These are phyloP conservation scores for Orchestes rusci DNA, from an alignment of 2,888 invertebrate species.

Conservation along the genomic window DNA sequence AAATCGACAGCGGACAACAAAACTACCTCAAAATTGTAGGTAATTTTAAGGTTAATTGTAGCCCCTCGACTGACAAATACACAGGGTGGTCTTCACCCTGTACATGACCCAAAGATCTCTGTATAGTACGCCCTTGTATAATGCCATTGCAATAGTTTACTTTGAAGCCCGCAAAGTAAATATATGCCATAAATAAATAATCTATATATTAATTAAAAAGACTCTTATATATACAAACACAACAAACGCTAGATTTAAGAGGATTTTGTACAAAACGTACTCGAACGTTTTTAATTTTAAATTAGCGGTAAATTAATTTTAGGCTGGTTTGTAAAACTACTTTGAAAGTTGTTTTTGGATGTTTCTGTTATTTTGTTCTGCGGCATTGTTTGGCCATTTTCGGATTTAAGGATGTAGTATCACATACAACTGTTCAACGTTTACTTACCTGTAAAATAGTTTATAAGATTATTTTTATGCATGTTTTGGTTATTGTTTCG, in stretches of 20 bases:
- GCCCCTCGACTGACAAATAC: slow-evolving; percentile 10
- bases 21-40: slow-evolving; percentile 19
- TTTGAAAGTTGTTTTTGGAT: slow-evolving; percentile 4
- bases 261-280: slow-evolving; percentile 3
- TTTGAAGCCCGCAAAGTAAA: slow-evolving; percentile 8
- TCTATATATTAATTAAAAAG: slow-evolving; percentile 12
- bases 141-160: slow-evolving; percentile 15
- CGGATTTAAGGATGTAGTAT: too few species aligned
- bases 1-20: slow-evolving; percentile 14
- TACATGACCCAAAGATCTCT: slow-evolving; percentile 14
- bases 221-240: slow-evolving; percentile 18
- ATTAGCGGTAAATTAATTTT: too few species aligned
- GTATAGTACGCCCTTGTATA: slow-evolving; percentile 13
- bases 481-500: slow-evolving; percentile 13
- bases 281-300: too few species aligned
- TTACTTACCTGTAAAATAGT: slow-evolving; percentile 7
- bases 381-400: slow-evolving; percentile 6
- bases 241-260: slow-evolving; percentile 16
- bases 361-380: slow-evolving; percentile 13
- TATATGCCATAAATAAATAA: slow-evolving; percentile 8
- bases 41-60: slow-evolving; percentile 7
- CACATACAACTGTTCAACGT: slow-evolving; percentile 40
- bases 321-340: slow-evolving; percentile 4
- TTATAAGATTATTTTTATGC: too few species aligned
- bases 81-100: slow-evolving; percentile 8